These are phyloP conservation scores for Dysdera silvatica DNA, from an alignment of 1,140 invertebrate species.

Conservation along the genomic window DNA sequence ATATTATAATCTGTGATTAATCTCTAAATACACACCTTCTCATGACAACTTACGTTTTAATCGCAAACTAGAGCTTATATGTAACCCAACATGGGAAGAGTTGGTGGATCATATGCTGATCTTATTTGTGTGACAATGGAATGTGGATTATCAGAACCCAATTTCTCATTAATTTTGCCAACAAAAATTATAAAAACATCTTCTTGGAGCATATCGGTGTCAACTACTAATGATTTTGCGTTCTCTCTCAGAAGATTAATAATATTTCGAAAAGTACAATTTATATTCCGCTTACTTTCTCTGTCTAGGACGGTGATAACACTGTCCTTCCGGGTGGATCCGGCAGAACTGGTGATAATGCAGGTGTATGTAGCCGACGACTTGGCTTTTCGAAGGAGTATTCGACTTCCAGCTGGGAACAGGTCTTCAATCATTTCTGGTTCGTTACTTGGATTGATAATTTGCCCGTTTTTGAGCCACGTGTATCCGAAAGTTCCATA, in stretches of 20 bases:
- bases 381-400: slow-evolving; percentile 15
- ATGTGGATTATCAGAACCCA: neutral
- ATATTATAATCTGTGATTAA: too few relatives aligned
- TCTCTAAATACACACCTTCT: too few relatives aligned
- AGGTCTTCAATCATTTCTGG: slow-evolving; percentile 32
- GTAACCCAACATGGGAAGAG: too few relatives aligned
- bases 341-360: slow-evolving; percentile 30
- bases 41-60: too few relatives aligned
- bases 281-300: slow-evolving; percentile 18
- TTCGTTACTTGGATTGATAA: slow-evolving; percentile 28
- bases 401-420: slow-evolving; percentile 31
- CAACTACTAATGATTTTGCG: neutral
- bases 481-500: slow-evolving; percentile 31
- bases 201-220: neutral
- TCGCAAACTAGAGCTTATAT: too few relatives aligned
- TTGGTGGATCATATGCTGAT: too few relatives aligned
- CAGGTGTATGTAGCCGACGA: slow-evolving; percentile 29
- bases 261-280: neutral
- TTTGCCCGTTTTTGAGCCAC: slow-evolving; percentile 33
- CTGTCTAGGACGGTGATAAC: slow-evolving; percentile 25
- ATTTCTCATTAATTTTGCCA: neutral
- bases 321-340: slow-evolving; percentile 15
- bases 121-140: neutral
- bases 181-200: neutral
- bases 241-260: neutral